Conservation (phyloP, 2,113 vertebrate species). For the Patagioenas fasciata region DNA sequence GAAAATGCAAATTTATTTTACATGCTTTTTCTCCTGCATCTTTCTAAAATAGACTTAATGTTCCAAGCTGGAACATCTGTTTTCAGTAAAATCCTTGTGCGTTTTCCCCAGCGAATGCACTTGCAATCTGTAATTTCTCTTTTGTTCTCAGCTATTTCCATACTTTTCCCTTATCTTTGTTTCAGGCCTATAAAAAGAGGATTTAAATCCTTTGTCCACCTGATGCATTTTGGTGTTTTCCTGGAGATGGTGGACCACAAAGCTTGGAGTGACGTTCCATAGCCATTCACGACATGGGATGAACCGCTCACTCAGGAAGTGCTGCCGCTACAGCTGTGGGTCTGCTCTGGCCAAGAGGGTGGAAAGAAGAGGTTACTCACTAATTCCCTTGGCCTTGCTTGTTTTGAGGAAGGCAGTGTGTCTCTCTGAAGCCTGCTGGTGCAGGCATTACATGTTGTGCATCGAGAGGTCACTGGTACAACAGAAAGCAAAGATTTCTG, state of each 20-base stretch:
- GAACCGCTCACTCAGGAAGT: background rate
- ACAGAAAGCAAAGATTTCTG: background rate
- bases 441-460: background rate
- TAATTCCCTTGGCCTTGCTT: background rate
- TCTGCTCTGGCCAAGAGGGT: background rate
- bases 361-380: background rate
- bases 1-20: constrained; percentile 28
- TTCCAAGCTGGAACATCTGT: constrained; percentile 1
- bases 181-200: background rate
- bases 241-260: background rate
- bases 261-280: background rate
- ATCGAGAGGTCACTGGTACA: background rate
- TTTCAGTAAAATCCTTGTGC: background rate
- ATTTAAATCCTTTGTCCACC: background rate
- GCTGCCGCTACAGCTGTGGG: background rate
- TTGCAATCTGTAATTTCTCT: background rate
- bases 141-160: background rate
- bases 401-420: background rate
- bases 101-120: background rate
- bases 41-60: background rate
- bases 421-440: background rate
- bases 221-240: background rate
- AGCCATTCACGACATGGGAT: background rate
- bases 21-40: background rate
- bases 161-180: background rate